phyloP scores from a whole-genome alignment of 2,888 invertebrate species.

The Drosophila nr. perissopoda region DNA sequence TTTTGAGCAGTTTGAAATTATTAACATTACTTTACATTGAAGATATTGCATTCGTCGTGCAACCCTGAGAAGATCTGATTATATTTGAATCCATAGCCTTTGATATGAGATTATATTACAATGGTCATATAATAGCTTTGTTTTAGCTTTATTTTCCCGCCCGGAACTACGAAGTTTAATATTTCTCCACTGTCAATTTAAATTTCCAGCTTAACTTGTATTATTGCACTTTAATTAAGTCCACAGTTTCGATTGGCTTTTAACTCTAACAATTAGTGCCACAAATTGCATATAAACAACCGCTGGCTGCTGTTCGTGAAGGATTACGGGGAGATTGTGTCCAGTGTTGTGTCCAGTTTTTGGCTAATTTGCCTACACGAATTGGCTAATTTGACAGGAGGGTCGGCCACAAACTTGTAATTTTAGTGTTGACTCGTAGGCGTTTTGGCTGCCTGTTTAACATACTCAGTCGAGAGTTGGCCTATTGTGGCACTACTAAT shows the following conservation, averaged over 20 bases:
- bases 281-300: conserved; percentile 4
- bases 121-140: neutral
- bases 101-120: neutral
- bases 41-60: neutral
- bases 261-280: neutral
- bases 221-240: neutral
- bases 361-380: conserved; percentile 21
- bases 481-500: conserved; percentile 48
- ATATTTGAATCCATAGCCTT: neutral
- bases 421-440: conserved; percentile 43
- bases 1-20: neutral
- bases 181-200: neutral
- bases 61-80: neutral
- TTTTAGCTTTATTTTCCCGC: neutral
- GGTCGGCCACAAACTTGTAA: conserved; percentile 7
- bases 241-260: neutral
- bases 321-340: neutral
- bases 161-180: neutral
- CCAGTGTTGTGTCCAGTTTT: conserved; percentile 9
- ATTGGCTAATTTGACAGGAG: conserved; percentile 36
- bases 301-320: conserved; percentile 8
- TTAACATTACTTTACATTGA: neutral
- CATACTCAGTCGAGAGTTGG: conserved; percentile 30
- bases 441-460: conserved; percentile 55
- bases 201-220: neutral